Evolutionary conservation across 2,113 vertebrate genomes (phyloP), one percentile per base, ranked within the genome.

Genomic region (Dascyllus trimaculatus): DNA sequence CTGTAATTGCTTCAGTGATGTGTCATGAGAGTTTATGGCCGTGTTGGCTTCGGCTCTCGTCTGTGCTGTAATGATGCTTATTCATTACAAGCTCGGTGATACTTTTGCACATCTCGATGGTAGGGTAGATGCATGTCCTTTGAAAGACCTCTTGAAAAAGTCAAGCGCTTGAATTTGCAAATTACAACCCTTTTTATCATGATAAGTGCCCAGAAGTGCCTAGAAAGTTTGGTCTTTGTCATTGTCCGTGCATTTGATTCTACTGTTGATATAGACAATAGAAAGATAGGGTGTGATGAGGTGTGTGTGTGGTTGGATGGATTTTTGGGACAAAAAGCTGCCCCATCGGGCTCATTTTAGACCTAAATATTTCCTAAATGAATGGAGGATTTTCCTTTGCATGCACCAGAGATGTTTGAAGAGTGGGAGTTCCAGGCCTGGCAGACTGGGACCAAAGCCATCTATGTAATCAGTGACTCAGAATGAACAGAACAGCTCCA

Each of bases 361-460:
- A 76, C 51, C 45, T 70, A 78, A 72, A 78, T 66, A 73, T 79
- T 59, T 69, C 26, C 24, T 45, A 75, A 43, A 72, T 78, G 40
- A 54, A 62, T n/a, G 60, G 63, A 70, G 60, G 66, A 70, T 82
- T 84, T 78, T 80, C 69, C 64, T 81, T 84, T 76, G 52, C 64
- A 77, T 84, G 70, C 52, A 62, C n/a, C 43, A 22, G 48, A 78
- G 69, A 43, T 52, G 75, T 61, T 57, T 75, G 77, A 51, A 52
- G 70, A 76, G 81, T 67, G 74, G 65, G 74, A 74, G 66, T 66
- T 69, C 63, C 58, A 60, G 65, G 49, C 79, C 78, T 64, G 64
- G 17, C 73, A 29, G 58, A 69, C 75, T 80, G 68, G 75, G 78
- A 88, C 87, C 62, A 59, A 80, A 88, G 78, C 57, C 70, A 71